Evolutionary conservation across 2,113 vertebrate genomes (phyloP), one percentile per base, ranked within the genome.

Genomic region (Cyphomyrus plagiostoma): DNA sequence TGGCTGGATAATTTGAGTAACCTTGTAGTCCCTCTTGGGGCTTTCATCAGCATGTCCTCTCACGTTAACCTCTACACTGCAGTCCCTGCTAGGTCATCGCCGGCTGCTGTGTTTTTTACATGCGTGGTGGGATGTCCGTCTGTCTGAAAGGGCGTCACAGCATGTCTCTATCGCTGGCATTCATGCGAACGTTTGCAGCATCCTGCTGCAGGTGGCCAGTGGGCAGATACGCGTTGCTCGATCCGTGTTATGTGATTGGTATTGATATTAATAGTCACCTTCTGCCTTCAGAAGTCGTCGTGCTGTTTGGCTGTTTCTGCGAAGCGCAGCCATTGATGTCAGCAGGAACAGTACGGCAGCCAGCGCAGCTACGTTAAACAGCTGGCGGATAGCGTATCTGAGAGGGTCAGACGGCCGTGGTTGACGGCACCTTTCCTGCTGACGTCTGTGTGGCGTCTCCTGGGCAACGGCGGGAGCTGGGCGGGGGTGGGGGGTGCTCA

Each of bases 401-500:
- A n/a, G 84, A n/a, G 23, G 85, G 46, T 53, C 49, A 86, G 46
- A 35, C n/a, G 49, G 46, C n/a, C 0, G 23, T 17, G 39, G 56
- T 42, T 46, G 87, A 88, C 13, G 49, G 11, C 23, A 30, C 85
- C 49, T 39, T 19, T 9, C 46, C 85, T 52, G 42, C 85, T 52
- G 85, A 86, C 52, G 87, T 88, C 52, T 39, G 87, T 45, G 39
- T 4, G 9, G 42, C 19, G 87, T 88, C 87, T 88, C 87, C 42
- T 39, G 87, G 87, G 62, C 19, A 88, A 48, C 62, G 62, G 58
- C 7, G 87, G 26, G 35, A 21, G 21, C 46, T 9, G 48, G 48
- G 84, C 10, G 58, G 30, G 26, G 21, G 58, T 3, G 9, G 86
- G 26, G 50, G 30, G 50, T 3, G 13, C 17, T 39, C 19, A 21